Base-by-base conservation (phyloP, 2,113 vertebrate genomes). In the Phrynosoma platyrhinos region DNA sequence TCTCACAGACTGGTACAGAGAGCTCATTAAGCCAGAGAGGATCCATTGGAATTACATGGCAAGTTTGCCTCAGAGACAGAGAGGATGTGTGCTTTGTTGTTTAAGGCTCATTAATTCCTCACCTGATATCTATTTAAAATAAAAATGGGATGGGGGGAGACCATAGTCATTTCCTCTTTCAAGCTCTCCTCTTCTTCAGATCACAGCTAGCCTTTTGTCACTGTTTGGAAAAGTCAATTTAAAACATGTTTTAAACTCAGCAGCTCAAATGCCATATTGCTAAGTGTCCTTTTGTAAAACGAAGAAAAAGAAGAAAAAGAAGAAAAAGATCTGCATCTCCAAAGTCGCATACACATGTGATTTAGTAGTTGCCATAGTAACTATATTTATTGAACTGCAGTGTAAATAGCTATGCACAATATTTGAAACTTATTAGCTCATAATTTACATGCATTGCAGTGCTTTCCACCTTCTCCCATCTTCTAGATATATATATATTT, bases 331-430 rank as follows among this genome's bases (percentile, higher is more conserved):
- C 64, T 72, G 12, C 84, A 86, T 94, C 69, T 92, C 88, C 86
- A 85, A 94, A 87, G 91, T 32, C 91, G 25, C 75, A 88, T 0
- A 30, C 42, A 90, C 91, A 93, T 88, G 53, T 87, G 76, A 95
- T 92, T 94, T 93, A 79, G 71, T 91, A 68, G 94, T 96, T 97
- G 89, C 93, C 94, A 95, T 95, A 87, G 94, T 91, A 93, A 96
- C 93, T 87, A 82, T 90, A 75, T 90, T 93, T 84, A 90, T 91
- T 92, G 82, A 95, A 87, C 52, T 81, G 79, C 87, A 89, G 78
- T 95, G 88, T 91, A 96, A 97, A 95, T 94, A 96, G 40, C 84
- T 92, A 64, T 91, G 90, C n/a, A 85, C 4, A 90, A 85, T 89
- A 89, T 93, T 94, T 78, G 85, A 87, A 95, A 95, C 58, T 94